These are phyloP conservation scores for Electrona antarctica DNA, from an alignment of 2,113 vertebrate species.

Conservation along the genomic window DNA sequence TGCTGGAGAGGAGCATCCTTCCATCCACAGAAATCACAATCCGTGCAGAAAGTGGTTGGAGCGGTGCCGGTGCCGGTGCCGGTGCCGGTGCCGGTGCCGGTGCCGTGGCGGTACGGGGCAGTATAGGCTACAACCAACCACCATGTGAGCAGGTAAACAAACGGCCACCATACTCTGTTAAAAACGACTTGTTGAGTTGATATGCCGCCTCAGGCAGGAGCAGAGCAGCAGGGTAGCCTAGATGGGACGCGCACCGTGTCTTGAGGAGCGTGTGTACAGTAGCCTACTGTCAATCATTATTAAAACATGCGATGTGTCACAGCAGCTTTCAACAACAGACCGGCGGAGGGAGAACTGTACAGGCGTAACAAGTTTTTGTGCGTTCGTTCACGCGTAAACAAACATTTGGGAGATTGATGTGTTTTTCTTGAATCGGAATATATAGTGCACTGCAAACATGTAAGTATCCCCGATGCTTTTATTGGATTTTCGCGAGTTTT, in stretches of 20 bases:
- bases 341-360: slow-evolving; percentile 36
- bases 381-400: slow-evolving; percentile 5
- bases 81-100: no score
- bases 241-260: no score
- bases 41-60: slow-evolving; percentile 58
- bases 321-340: slow-evolving; percentile 26
- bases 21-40: slow-evolving; percentile 49
- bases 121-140: slow-evolving; percentile 38
- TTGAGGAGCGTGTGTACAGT: not conserved
- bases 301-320: slow-evolving; percentile 43
- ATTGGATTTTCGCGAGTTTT: not conserved
- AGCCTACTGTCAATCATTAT: not conserved
- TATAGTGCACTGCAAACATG: slow-evolving; percentile 26
- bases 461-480: slow-evolving; percentile 32
- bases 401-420: slow-evolving; percentile 32
- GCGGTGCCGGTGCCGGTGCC: slow-evolving; percentile 12
- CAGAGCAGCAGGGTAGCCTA: slow-evolving; percentile 20
- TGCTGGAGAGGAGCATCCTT: slow-evolving; percentile 71
- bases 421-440: slow-evolving; percentile 23
- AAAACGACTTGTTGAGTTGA: slow-evolving; percentile 83
- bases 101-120: not conserved
- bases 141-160: slow-evolving; percentile 42
- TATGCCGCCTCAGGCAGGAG: slow-evolving; percentile 17
- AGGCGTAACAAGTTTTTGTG: slow-evolving; percentile 44
- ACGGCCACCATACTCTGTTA: slow-evolving; percentile 40